Evolutionary conservation across 2,888 invertebrate genomes (phyloP).

Genomic region (Nemotelus pantherinus): DNA sequence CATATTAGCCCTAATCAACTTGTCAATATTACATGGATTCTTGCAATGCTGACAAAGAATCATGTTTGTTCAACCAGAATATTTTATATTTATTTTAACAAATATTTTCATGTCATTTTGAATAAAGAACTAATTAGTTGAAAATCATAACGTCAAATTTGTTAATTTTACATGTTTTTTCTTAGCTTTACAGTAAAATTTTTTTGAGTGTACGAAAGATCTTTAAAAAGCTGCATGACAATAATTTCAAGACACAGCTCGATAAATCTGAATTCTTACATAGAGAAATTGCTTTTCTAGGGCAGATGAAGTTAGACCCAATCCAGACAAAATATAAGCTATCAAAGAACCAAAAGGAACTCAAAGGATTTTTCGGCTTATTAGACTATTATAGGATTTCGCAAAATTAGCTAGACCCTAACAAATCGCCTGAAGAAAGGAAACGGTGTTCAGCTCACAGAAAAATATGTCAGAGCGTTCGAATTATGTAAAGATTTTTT

Average conservation of each 20-base stretch:
- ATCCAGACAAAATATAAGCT: slow-evolving; percentile 7
- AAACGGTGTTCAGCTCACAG: neutral
- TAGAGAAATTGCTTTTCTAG: neutral
- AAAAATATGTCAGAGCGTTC: slow-evolving; percentile 1
- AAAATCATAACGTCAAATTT: too few species aligned
- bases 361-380: neutral
- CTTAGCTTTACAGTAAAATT: too few species aligned
- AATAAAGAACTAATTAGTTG: too few species aligned
- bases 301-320: too few species aligned
- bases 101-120: too few species aligned
- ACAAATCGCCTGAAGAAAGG: slow-evolving; percentile 17
- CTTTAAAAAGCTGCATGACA: neutral
- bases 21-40: too few species aligned
- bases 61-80: too few species aligned
- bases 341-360: neutral
- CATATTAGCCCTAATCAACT: too few species aligned
- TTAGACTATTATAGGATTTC: slow-evolving; percentile 15
- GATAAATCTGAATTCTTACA: slow-evolving; percentile 4
- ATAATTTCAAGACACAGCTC: neutral
- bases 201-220: too few species aligned
- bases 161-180: too few species aligned
- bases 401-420: slow-evolving; percentile 7
- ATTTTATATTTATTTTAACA: too few species aligned
- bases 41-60: too few species aligned
- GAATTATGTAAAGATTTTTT: neutral